phyloP scores from a whole-genome alignment of 2,797 vertebrate genomes.

The Chlorospingus flavigularis region DNA sequence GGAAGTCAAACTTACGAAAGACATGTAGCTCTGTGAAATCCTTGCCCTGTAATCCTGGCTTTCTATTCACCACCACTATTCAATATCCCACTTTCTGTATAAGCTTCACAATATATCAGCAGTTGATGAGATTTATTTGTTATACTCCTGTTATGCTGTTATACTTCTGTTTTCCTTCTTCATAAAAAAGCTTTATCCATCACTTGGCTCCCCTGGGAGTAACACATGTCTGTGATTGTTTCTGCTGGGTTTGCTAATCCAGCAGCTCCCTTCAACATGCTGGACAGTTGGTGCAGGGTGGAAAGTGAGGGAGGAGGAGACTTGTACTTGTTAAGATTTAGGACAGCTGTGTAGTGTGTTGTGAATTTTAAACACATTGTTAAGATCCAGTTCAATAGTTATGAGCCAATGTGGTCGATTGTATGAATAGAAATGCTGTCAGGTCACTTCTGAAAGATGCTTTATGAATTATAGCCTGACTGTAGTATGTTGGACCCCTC shows the following conservation, averaged over 20 bases:
- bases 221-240: conserved; percentile 22
- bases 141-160: conserved; percentile 38
- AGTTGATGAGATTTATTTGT: conserved; percentile 65
- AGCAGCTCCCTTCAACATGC: background rate
- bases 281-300: background rate
- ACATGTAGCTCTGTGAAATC: conserved; percentile 54
- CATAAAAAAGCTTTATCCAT: conserved; percentile 51
- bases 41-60: conserved; percentile 57
- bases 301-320: background rate
- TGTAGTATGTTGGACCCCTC: background rate
- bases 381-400: conserved; percentile 46
- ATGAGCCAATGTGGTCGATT: background rate
- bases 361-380: conserved; percentile 44
- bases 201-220: conserved; percentile 7
- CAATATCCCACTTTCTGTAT: conserved; percentile 55
- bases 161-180: conserved; percentile 44
- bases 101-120: conserved; percentile 52
- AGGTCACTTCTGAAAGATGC: conserved; percentile 5
- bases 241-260: conserved; percentile 47
- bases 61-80: conserved; percentile 55
- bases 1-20: conserved; percentile 37
- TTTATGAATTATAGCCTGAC: background rate
- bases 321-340: background rate
- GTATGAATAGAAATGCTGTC: background rate
- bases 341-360: background rate